Evolutionary conservation across 1,140 invertebrate species (phyloP).

Genomic region (Himalopsyche phryganea): DNA sequence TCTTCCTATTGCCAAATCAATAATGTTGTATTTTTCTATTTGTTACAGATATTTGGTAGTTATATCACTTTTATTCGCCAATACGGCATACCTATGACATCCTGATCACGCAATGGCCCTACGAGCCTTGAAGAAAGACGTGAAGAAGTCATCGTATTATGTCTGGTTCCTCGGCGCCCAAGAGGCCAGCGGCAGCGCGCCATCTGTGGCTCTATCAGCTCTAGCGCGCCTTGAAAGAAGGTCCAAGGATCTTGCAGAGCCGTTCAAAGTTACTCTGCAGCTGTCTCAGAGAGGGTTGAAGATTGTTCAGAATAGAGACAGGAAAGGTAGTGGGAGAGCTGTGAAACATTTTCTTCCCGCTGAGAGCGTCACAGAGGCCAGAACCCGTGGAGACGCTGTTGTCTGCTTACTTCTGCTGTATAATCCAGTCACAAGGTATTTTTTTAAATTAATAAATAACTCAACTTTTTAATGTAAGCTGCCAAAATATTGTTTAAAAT

Average conservation of each 20-base stretch:
- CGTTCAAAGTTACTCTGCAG: constrained; percentile 54
- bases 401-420: constrained; percentile 84
- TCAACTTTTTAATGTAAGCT: too few relatives aligned
- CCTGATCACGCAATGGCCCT: constrained; percentile 54
- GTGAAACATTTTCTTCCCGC: constrained; percentile 96
- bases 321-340: constrained; percentile 57
- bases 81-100: too few relatives aligned
- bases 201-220: constrained; percentile 76
- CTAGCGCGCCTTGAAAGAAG: constrained; percentile 79
- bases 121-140: constrained; percentile 73
- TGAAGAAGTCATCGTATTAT: constrained; percentile 95
- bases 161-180: constrained; percentile 97
- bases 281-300: constrained; percentile 91
- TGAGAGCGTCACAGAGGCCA: constrained; percentile 83
- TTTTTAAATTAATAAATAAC: too few relatives aligned
- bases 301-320: constrained; percentile 75
- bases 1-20: too few relatives aligned
- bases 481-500: too few relatives aligned
- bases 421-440: constrained; percentile 79
- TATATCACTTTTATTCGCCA: too few relatives aligned
- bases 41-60: too few relatives aligned
- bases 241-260: constrained; percentile 63
- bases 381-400: constrained; percentile 86
- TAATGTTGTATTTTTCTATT: too few relatives aligned
- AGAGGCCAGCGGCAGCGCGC: constrained; percentile 84